A percentile compares a stretch with the other conserved stretches of the same genome.
phyloP scores from a whole-genome alignment of 2,113 vertebrate species.

The Oriolus oriolus region DNA sequence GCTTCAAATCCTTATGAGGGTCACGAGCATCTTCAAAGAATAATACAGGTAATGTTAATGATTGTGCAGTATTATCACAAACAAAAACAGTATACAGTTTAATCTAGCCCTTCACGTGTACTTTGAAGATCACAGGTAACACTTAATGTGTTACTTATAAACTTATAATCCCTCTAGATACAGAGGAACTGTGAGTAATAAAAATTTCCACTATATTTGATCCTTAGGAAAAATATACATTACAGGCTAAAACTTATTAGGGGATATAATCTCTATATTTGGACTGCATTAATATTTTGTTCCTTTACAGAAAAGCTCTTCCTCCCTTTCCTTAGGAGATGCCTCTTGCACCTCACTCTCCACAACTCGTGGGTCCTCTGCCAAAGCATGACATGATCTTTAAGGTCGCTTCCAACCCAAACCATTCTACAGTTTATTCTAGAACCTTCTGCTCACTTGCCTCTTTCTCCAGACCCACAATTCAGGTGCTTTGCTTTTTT shows the following conservation, averaged over 20 bases:
- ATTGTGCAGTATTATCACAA: neutral
- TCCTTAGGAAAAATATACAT: constrained; percentile 6
- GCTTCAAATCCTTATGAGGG: neutral
- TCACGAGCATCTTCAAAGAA: constrained; percentile 3
- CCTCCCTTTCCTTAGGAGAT: neutral
- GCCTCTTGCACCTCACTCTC: neutral
- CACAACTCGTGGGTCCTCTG: neutral
- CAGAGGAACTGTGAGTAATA: neutral
- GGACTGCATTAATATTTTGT: neutral
- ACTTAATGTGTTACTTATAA: neutral
- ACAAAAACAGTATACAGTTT: neutral
- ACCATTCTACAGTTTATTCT: neutral
- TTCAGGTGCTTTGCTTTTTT: neutral
- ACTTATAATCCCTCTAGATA: neutral
- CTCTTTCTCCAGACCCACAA: neutral
- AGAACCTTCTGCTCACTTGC: neutral
- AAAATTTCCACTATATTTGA: neutral
- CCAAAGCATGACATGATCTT: neutral
- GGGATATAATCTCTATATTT: neutral
- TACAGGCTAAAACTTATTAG: neutral
- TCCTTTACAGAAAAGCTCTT: neutral
- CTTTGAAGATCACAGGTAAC: neutral
- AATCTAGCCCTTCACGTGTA: neutral
- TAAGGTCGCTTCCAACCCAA: neutral
- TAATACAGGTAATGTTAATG: neutral